Conservation (phyloP, 2,113 vertebrate species). For the Redunca redunca region DNA sequence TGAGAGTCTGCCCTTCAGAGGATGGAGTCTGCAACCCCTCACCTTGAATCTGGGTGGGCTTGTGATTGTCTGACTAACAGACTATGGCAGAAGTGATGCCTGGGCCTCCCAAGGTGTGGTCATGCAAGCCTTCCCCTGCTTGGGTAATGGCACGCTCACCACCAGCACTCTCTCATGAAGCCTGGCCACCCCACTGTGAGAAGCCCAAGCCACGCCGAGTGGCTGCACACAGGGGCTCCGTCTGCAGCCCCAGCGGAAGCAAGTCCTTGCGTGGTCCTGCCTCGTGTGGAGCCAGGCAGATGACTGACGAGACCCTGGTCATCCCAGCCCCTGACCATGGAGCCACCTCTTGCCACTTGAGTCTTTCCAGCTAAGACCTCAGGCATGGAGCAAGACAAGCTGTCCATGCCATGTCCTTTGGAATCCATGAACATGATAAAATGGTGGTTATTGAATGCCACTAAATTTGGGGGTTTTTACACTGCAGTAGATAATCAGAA, state of each 20-base stretch:
- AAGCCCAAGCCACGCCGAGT: background rate
- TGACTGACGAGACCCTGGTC: background rate
- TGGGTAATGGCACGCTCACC: background rate
- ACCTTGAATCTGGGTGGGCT: background rate
- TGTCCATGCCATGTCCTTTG: background rate
- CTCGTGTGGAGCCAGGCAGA: background rate
- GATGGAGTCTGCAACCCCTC: background rate
- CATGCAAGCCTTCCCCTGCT: background rate
- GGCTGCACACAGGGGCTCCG: accelerated
- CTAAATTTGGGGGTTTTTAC: background rate
- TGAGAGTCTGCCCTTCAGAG: background rate
- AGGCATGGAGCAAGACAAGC: background rate
- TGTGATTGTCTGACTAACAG: background rate
- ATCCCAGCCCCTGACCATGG: background rate
- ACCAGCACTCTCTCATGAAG: background rate
- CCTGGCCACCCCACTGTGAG: background rate
- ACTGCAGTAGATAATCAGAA: background rate
- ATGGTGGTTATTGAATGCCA: background rate
- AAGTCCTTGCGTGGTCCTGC: background rate
- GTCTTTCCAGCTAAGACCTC: background rate
- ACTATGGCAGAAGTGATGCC: background rate
- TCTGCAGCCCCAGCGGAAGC: background rate
- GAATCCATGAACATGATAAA: background rate
- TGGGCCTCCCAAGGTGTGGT: background rate
- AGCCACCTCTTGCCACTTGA: background rate